phyloP scores from a whole-genome alignment of 35 echinoderm and acorn worm species.

The Eucidaris tribuloides region DNA sequence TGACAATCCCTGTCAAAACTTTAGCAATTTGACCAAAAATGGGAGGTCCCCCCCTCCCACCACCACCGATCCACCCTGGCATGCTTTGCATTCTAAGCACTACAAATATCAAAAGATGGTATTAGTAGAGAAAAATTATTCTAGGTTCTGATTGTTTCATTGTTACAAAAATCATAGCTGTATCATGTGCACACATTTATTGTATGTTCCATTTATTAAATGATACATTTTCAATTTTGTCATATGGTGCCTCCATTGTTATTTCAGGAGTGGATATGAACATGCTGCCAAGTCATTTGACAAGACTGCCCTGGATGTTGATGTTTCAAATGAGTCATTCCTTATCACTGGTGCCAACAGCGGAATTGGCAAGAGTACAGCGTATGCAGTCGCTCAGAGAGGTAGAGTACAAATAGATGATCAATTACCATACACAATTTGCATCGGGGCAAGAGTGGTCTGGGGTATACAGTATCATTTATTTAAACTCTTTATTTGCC shows the following conservation, averaged over 20 bases:
- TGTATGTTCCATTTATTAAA: neutral
- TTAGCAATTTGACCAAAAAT: too few relatives aligned
- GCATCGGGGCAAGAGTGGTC: too few relatives aligned
- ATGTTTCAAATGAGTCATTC: slow-evolving; percentile 45
- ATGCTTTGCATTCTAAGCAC: neutral
- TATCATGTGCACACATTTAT: neutral
- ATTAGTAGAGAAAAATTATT: neutral
- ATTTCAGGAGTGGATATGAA: slow-evolving; percentile 72
- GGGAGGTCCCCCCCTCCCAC: too few relatives aligned
- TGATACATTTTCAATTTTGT: neutral
- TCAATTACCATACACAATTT: neutral
- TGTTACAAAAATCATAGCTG: neutral
- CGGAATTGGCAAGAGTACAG: slow-evolving; percentile 84
- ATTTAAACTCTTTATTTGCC: too few relatives aligned
- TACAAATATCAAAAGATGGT: neutral
- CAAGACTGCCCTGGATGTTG: slow-evolving; percentile 51
- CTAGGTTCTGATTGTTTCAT: neutral
- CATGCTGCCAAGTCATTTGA: slow-evolving; percentile 71
- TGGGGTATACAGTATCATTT: too few relatives aligned
- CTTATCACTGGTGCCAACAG: slow-evolving; percentile 98
- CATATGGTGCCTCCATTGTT: neutral
- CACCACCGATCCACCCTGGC: neutral
- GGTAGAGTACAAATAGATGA: slow-evolving; percentile 22
- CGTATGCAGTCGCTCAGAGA: slow-evolving; percentile 67
- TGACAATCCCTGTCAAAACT: too few relatives aligned